phyloP scores from a whole-genome alignment of 2,797 vertebrate species.

The Pangasius mekongensis region DNA sequence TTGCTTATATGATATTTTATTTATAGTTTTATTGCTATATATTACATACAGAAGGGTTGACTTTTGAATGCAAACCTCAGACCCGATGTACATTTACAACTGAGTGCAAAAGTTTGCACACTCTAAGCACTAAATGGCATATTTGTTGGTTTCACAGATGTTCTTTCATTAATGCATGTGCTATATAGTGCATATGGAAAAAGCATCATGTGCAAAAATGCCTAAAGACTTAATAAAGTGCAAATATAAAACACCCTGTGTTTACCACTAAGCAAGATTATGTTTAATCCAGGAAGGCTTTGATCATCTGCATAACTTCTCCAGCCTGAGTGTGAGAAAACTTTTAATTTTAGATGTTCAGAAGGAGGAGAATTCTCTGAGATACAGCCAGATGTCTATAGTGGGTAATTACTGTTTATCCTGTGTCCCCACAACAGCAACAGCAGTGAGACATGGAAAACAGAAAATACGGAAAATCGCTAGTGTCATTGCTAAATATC shows the following conservation, averaged over 20 bases:
- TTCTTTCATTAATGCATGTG: neutral
- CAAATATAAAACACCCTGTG: conserved; percentile 35
- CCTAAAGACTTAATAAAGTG: conserved; percentile 26
- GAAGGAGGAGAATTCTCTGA: conserved; percentile 29
- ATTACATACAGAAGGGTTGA: neutral
- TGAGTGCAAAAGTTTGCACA: neutral
- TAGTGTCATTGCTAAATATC: conserved; percentile 8
- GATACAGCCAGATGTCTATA: conserved; percentile 41
- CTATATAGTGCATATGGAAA: neutral
- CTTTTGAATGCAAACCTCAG: neutral
- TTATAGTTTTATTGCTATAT: neutral
- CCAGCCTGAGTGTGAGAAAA: conserved; percentile 41
- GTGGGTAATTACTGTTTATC: conserved; percentile 52
- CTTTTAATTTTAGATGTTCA: conserved; percentile 47
- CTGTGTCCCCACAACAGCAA: conserved; percentile 32
- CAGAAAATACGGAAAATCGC: conserved; percentile 16
- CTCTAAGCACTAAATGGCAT: neutral
- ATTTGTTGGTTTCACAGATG: neutral
- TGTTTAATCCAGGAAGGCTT: conserved; percentile 48
- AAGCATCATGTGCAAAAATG: neutral
- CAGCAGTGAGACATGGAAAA: conserved; percentile 17
- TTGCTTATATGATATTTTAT: neutral
- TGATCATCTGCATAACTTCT: conserved; percentile 43
- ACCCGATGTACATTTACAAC: neutral
- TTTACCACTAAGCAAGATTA: conserved; percentile 46